These are phyloP conservation scores for Oryzias sinensis DNA, from an alignment of 2,797 vertebrate species.

Conservation along the genomic window DNA sequence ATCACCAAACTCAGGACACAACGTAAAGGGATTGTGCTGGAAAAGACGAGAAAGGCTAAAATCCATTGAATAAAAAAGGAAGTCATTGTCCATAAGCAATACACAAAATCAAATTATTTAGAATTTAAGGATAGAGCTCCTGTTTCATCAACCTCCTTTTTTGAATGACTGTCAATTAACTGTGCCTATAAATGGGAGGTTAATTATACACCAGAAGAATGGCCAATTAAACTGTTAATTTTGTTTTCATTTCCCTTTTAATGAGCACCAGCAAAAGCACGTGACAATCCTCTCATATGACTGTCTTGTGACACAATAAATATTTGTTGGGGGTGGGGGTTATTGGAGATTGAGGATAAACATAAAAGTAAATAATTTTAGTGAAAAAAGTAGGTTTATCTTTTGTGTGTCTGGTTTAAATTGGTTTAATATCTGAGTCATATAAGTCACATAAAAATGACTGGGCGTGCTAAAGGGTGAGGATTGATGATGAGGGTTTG, in stretches of 20 bases:
- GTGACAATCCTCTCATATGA: not conserved
- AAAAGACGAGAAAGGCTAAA: no score
- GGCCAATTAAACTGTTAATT: slow-evolving; percentile 96
- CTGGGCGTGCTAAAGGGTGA: not conserved
- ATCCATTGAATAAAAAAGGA: no score
- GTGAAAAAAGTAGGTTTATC: not conserved
- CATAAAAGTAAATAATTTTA: not conserved
- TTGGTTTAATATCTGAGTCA: no score
- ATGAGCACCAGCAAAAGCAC: slow-evolving; percentile 89
- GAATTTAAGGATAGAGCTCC: slow-evolving; percentile 64
- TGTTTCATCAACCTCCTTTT: slow-evolving; percentile 82
- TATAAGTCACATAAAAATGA: not conserved
- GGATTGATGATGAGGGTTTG: slow-evolving; percentile 21
- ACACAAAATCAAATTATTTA: slow-evolving; percentile 48
- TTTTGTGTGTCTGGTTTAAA: not conserved
- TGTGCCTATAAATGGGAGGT: slow-evolving; percentile 93
- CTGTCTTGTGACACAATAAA: not conserved
- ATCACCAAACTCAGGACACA: no score
- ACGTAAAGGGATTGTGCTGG: no score
- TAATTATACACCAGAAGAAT: slow-evolving; percentile 93
- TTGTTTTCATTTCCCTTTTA: slow-evolving; percentile 85
- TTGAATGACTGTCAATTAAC: slow-evolving; percentile 95
- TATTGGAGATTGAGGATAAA: not conserved
- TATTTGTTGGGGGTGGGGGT: not conserved
- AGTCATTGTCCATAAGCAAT: slow-evolving; percentile 1